A percentile compares a stretch with the other conserved stretches of the same genome.
Conservation (phyloP, 2,797 vertebrate genomes). For the Iguana delicatissima region DNA sequence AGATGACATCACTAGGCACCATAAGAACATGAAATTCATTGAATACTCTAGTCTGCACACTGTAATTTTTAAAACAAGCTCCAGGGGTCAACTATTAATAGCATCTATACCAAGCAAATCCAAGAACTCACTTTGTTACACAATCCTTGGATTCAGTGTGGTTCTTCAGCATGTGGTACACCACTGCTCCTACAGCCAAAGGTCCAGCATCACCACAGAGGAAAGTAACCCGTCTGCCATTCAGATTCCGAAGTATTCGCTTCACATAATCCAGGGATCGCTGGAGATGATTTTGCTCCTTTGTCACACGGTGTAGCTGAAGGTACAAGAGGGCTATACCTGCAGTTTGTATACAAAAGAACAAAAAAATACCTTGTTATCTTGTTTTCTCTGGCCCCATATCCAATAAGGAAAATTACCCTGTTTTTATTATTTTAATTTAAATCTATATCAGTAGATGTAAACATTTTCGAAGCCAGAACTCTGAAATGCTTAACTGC, state of each 20-base stretch:
- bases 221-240: slow-evolving; percentile 92
- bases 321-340: slow-evolving; percentile 94
- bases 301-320: slow-evolving; percentile 86
- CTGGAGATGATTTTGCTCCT: slow-evolving; percentile 87
- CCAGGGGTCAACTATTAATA: no score
- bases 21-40: not conserved
- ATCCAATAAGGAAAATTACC: not conserved
- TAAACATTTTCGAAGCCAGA: not conserved
- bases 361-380: not conserved
- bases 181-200: slow-evolving; percentile 91
- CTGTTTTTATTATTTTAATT: not conserved
- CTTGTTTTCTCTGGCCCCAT: not conserved
- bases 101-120: not conserved
- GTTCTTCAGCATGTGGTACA: slow-evolving; percentile 90
- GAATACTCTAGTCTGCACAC: not conserved
- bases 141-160: slow-evolving; percentile 89
- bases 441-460: not conserved
- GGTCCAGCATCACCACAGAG: slow-evolving; percentile 96
- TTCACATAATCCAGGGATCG: slow-evolving; percentile 93
- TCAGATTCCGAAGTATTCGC: slow-evolving; percentile 91
- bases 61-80: not conserved
- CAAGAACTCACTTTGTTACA: slow-evolving; percentile 86
- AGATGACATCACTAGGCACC: not conserved
- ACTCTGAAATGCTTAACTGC: no score
- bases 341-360: slow-evolving; percentile 65